Conservation (phyloP, 2,113 vertebrate species). For the Dromaius novaehollandiae region DNA sequence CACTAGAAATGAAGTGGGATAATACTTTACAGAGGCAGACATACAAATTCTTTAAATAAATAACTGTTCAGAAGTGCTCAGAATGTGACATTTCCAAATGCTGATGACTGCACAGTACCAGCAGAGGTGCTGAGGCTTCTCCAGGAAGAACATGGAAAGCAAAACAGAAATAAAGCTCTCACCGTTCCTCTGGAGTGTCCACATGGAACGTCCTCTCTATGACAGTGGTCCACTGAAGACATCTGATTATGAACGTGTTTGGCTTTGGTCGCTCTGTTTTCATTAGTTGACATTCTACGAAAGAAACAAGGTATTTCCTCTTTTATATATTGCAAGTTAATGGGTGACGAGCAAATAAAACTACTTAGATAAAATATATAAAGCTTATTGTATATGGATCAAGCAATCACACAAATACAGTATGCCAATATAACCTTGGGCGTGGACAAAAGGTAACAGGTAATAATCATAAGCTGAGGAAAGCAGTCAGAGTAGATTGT, state of each 20-base stretch:
- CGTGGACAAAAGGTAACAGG: background rate
- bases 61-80: background rate
- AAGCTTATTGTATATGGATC: background rate
- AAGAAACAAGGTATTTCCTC: constrained; percentile 47
- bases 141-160: background rate
- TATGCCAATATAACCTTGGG: background rate
- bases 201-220: constrained; percentile 98
- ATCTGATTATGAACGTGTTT: constrained; percentile 98
- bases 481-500: background rate
- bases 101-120: background rate
- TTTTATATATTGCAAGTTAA: background rate
- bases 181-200: constrained; percentile 96
- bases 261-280: constrained; percentile 98
- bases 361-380: background rate
- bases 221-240: constrained; percentile 98
- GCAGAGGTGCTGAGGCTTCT: background rate
- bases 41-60: constrained; percentile 16
- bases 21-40: constrained; percentile 20
- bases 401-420: background rate
- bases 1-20: background rate
- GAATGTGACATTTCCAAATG: background rate
- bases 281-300: constrained; percentile 96
- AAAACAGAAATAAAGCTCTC: constrained; percentile 40
- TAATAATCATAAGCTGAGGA: background rate
- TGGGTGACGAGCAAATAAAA: background rate